A percentile compares a stretch with the other conserved stretches of the same genome.
Evolutionary conservation across 2,113 vertebrate species (phyloP).

Genomic region (Pygoscelis antarcticus): DNA sequence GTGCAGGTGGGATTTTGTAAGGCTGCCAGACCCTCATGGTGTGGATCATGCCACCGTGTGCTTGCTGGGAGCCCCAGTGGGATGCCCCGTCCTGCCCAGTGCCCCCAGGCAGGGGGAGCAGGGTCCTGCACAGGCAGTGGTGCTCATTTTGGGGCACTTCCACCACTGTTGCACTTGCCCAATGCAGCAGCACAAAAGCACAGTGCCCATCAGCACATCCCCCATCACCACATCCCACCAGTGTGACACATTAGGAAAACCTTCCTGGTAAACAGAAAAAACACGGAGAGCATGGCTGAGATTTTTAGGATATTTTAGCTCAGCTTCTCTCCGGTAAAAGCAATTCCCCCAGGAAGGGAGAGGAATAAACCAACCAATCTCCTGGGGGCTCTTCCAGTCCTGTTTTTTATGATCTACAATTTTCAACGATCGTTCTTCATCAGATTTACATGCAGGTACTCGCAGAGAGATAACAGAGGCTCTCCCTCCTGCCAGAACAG

Average conservation of each 20-base stretch:
- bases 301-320: constrained; percentile 10
- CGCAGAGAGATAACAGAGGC: background rate
- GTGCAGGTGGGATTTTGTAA: background rate
- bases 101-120: background rate
- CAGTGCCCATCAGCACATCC: background rate
- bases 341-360: background rate
- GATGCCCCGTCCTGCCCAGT: background rate
- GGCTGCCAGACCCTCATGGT: rapidly evolving
- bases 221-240: background rate
- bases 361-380: background rate
- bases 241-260: background rate
- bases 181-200: background rate
- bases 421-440: background rate
- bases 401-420: background rate
- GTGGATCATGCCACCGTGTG: background rate
- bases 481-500: background rate
- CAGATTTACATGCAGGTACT: background rate
- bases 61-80: background rate
- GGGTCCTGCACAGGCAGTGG: background rate
- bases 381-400: background rate
- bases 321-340: background rate
- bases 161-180: background rate
- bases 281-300: background rate
- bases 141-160: background rate
- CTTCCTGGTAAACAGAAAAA: background rate